phyloP scores from a whole-genome alignment of 1,140 invertebrate genomes.

The Zaprionus camerounensis region DNA sequence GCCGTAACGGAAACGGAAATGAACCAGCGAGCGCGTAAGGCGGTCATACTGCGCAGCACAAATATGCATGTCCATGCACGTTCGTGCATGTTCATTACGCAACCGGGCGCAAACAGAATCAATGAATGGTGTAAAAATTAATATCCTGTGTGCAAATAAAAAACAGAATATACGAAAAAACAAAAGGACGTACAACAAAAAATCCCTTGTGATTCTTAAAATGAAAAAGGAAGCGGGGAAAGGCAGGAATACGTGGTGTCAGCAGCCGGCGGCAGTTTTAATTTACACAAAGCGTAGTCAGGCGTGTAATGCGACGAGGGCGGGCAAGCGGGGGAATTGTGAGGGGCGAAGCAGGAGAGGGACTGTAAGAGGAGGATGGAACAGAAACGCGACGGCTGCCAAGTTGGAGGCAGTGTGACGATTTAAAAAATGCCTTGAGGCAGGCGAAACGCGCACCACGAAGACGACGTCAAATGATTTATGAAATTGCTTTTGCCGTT shows the following conservation, averaged over 20 bases:
- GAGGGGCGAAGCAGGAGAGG: not conserved
- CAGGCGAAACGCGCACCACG: slow-evolving; percentile 28
- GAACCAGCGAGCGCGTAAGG: slow-evolving; percentile 43
- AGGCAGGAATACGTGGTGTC: slow-evolving; percentile 6
- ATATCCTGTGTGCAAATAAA: slow-evolving; percentile 70
- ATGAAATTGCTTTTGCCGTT: slow-evolving; percentile 82
- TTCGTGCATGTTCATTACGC: slow-evolving; percentile 67
- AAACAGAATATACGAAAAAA: slow-evolving; percentile 9
- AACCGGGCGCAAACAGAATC: slow-evolving; percentile 67
- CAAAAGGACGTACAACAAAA: slow-evolving; percentile 24
- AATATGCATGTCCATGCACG: slow-evolving; percentile 7
- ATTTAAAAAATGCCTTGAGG: slow-evolving; percentile 81
- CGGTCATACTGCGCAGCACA: slow-evolving; percentile 25
- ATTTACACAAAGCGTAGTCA: slow-evolving; percentile 83
- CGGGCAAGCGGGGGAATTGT: not conserved
- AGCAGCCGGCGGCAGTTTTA: slow-evolving; percentile 78
- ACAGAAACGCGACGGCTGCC: not conserved
- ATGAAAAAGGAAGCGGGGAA: not conserved
- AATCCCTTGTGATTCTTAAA: slow-evolving; percentile 37
- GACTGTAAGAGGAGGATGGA: not conserved
- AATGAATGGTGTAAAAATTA: slow-evolving; percentile 84
- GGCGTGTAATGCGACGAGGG: slow-evolving; percentile 67
- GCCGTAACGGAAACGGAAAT: slow-evolving; percentile 52
- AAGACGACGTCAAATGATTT: slow-evolving; percentile 81
- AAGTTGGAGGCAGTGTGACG: slow-evolving; percentile 1